These are phyloP conservation scores for Campodea augens DNA, from an alignment of 1,140 invertebrate genomes.

Conservation along the genomic window DNA sequence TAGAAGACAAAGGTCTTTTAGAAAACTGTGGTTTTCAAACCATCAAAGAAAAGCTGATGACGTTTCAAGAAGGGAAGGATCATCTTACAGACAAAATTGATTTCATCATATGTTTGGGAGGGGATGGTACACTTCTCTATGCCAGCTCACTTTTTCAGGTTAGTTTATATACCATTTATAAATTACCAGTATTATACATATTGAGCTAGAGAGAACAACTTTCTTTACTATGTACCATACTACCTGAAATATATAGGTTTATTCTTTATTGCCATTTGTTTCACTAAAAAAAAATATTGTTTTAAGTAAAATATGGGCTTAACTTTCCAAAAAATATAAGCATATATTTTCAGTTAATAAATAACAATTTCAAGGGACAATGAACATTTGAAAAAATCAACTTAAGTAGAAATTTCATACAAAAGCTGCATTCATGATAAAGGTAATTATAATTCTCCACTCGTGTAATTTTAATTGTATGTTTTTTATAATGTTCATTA, in stretches of 20 bases:
- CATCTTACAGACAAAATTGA: slow-evolving; percentile 74
- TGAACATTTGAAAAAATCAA: too few relatives aligned
- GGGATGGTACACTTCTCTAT: slow-evolving; percentile 89
- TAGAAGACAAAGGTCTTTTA: slow-evolving; percentile 57
- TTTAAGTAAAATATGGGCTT: too few relatives aligned
- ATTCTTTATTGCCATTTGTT: not conserved
- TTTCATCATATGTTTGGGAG: slow-evolving; percentile 87
- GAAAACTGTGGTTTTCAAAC: slow-evolving; percentile 44
- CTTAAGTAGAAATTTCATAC: too few relatives aligned
- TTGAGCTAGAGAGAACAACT: not conserved
- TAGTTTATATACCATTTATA: slow-evolving; percentile 9
- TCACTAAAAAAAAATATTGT: too few relatives aligned
- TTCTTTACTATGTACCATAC: not conserved
- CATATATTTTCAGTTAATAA: too few relatives aligned
- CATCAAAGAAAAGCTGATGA: slow-evolving; percentile 66
- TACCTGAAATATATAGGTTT: not conserved
- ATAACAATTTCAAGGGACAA: too few relatives aligned
- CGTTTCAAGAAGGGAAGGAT: slow-evolving; percentile 67
- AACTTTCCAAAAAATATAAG: too few relatives aligned
- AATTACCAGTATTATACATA: too few relatives aligned
- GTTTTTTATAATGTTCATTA: too few relatives aligned
- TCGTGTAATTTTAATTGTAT: too few relatives aligned
- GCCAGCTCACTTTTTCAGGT: slow-evolving; percentile 77
- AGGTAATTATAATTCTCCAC: too few relatives aligned
- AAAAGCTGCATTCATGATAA: too few relatives aligned